Conservation (phyloP, 2,797 vertebrate species). For the Momotus momota region DNA sequence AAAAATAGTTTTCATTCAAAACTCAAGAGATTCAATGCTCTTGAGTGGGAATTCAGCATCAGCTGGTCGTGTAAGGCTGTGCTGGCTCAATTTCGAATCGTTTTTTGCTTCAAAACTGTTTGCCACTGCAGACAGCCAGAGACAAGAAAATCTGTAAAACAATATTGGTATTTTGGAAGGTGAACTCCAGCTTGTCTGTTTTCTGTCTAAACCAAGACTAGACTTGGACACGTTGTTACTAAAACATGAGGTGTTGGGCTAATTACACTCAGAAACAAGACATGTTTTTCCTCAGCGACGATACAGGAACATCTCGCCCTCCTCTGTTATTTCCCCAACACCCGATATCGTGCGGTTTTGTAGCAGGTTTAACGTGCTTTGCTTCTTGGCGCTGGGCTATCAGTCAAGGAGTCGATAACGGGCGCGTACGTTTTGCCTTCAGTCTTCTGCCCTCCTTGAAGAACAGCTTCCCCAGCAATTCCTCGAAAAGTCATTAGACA, state of each 20-base stretch:
- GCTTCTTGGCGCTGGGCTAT: not conserved
- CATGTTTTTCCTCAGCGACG: not conserved
- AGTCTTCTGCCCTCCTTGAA: not conserved
- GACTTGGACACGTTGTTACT: not conserved
- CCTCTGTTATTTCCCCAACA: not conserved
- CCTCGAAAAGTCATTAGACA: not conserved
- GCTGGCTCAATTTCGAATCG: accelerated
- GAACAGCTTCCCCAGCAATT: not conserved
- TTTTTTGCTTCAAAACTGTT: not conserved
- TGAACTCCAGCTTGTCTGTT: not conserved
- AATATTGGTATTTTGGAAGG: not conserved
- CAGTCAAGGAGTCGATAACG: not conserved
- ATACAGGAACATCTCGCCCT: not conserved
- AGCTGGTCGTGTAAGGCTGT: not conserved
- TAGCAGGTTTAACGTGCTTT: not conserved
- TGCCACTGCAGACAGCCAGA: not conserved
- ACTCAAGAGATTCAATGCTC: too few relatives aligned
- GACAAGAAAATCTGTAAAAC: not conserved
- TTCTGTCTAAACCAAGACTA: not conserved
- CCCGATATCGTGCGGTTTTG: accelerated
- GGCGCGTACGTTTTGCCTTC: not conserved
- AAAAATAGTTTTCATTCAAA: not conserved
- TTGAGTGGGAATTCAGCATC: not conserved
- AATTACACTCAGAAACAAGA: not conserved
- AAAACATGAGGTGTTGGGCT: not conserved